Evolutionary conservation across 2,888 invertebrate genomes (phyloP).

Genomic region (Pterostichus niger): DNA sequence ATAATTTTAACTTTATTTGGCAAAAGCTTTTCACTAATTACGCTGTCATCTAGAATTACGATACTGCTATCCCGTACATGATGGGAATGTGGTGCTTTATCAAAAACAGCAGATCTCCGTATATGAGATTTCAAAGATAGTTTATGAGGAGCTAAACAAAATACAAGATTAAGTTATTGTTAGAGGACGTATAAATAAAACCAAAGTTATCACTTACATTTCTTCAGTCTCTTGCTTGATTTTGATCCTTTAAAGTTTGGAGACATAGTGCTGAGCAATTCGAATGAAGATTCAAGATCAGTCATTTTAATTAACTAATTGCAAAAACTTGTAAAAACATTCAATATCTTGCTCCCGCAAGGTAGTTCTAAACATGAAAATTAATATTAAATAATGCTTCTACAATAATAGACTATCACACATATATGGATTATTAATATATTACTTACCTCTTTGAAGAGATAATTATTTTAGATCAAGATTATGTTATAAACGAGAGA

Average conservation of each 20-base stretch:
- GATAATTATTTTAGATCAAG: neutral
- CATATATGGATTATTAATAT: neutral
- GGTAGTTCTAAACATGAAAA: neutral
- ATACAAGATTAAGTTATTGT: neutral
- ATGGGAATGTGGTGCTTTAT: slow-evolving; percentile 68
- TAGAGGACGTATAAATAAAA: slow-evolving; percentile 3
- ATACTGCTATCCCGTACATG: slow-evolving; percentile 45
- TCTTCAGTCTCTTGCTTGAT: slow-evolving; percentile 70
- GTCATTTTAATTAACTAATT: slow-evolving; percentile 46
- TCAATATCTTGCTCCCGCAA: slow-evolving; percentile 14
- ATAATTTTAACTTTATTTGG: slow-evolving; percentile 55
- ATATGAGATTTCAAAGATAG: slow-evolving; percentile 73
- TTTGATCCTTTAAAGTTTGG: slow-evolving; percentile 71
- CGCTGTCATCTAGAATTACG: slow-evolving; percentile 67
- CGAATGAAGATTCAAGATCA: slow-evolving; percentile 71
- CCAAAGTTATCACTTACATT: slow-evolving; percentile 47
- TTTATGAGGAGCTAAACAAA: slow-evolving; percentile 71
- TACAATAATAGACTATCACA: neutral
- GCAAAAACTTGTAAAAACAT: slow-evolving; percentile 43
- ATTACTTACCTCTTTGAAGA: neutral
- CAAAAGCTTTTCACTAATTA: slow-evolving; percentile 67
- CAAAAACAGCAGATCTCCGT: slow-evolving; percentile 71
- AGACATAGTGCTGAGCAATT: slow-evolving; percentile 73
- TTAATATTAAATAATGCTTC: neutral
- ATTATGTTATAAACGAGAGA: neutral